Evolutionary conservation across 2,797 vertebrate genomes (phyloP), one percentile per base, ranked within the genome.

Genomic region (Lophotriccus pileatus): DNA sequence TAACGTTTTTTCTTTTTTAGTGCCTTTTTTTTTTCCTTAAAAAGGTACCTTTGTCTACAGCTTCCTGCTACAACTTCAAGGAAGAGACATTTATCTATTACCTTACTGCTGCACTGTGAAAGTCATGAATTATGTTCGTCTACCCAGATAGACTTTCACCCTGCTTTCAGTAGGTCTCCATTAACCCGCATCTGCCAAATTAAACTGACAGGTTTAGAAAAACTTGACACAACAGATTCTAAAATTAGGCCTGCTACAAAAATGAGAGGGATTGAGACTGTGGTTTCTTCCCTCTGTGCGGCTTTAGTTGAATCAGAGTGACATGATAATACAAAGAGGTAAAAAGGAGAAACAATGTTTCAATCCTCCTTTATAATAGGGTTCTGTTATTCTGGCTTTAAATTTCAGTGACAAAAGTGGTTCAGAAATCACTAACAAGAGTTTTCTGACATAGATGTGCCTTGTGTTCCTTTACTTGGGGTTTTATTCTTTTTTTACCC

Each of bases 121-220:
- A 96, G 78, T 89, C 80, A 87, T 94, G 82, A 90, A 81, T 93
- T 91, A 91, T 87, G 78, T 83, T 91, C 60, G 19, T 90, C 34
- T 75, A 59, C 75, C 34, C 43, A 58, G 60, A 91, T 41, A 86
- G 62, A 86, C 64, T 93, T 89, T 90, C 68, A 82, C 93, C 92
- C 86, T 94, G 78, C 60, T 90, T 72, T 96, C 93, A 92, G 70
- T 62, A 94, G 94, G 87, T 91, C 68, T 92, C 87, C 89, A 86
- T 93, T 94, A 96, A 96, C 96, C 93, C 20, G 60, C 85, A 81
- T 91, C 81, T 93, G 94, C 81, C 89, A 82, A 95, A 96, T 96
- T 96, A 94, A 96, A 96, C 79, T 93, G 95, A 96, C 93, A 95
- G 88, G 93, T 96, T 95, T 94, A 96, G 89, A 95, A 96, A 95